These are phyloP conservation scores for Sebastes matsubarae DNA, from an alignment of 2,797 vertebrate genomes.

Conservation along the genomic window DNA sequence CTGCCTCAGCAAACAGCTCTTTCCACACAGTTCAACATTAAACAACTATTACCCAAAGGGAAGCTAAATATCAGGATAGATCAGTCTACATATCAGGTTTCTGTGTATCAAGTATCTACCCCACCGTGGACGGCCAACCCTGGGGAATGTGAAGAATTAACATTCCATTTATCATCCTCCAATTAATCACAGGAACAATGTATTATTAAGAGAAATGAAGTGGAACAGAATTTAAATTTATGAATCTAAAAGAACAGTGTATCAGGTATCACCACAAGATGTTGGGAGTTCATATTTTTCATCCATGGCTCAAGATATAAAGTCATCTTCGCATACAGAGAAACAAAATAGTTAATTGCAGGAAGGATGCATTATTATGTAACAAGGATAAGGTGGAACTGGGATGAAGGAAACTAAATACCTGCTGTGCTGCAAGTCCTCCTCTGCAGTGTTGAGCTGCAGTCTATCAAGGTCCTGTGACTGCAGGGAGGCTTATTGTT, in stretches of 20 bases:
- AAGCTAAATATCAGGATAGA: conserved; percentile 4
- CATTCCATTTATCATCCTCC: conserved; percentile 22
- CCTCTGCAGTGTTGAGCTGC: conserved; percentile 36
- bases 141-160: conserved; percentile 27
- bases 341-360: conserved; percentile 55
- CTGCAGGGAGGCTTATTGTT: conserved; percentile 61
- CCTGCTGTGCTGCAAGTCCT: conserved; percentile 16
- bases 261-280: conserved; percentile 33
- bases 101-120: not conserved
- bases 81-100: conserved; percentile 3
- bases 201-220: conserved; percentile 42
- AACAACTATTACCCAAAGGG: conserved; percentile 1
- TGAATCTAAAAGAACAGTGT: conserved; percentile 2
- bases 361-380: conserved; percentile 31
- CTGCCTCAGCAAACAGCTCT: not conserved
- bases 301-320: conserved; percentile 14
- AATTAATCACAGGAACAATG: conserved; percentile 50
- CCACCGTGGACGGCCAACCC: not conserved
- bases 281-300: conserved; percentile 30
- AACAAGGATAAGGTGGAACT: conserved; percentile 28
- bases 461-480: conserved; percentile 45
- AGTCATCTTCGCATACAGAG: conserved; percentile 24
- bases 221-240: conserved; percentile 23
- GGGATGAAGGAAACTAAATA: conserved; percentile 25
- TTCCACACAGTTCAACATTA: not conserved